phyloP scores from a whole-genome alignment of 2,888 invertebrate species.

The Drosophila falleni region DNA sequence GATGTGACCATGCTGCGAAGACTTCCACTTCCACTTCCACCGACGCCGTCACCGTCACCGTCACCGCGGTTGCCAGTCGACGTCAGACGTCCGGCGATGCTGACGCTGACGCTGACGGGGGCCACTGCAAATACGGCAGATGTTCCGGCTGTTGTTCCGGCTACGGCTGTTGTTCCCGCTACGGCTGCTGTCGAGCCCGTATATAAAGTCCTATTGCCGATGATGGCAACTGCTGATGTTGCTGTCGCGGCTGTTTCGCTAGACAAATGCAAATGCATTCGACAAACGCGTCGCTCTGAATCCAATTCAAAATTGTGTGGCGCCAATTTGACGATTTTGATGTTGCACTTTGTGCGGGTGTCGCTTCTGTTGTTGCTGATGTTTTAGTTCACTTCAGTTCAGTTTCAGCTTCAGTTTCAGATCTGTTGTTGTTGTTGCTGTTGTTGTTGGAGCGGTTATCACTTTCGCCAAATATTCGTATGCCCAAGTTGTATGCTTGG shows the following conservation, averaged over 20 bases:
- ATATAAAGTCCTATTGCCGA: slow-evolving; percentile 14
- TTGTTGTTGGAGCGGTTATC: slow-evolving; percentile 20
- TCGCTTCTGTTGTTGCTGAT: not conserved
- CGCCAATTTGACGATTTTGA: slow-evolving; percentile 82
- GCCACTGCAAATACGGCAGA: slow-evolving; percentile 47
- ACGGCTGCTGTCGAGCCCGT: slow-evolving; percentile 22
- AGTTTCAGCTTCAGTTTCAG: not conserved
- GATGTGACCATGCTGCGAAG: slow-evolving; percentile 75
- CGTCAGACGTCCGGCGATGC: slow-evolving; percentile 56
- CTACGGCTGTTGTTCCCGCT: slow-evolving; percentile 4
- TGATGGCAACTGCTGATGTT: slow-evolving; percentile 5
- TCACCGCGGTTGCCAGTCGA: slow-evolving; percentile 24
- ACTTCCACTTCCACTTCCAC: slow-evolving; percentile 18
- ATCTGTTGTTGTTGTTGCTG: not conserved
- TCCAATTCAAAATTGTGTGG: slow-evolving; percentile 70
- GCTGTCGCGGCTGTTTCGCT: slow-evolving; percentile 54
- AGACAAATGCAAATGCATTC: slow-evolving; percentile 83
- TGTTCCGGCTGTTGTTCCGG: slow-evolving; percentile 11
- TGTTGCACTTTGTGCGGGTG: slow-evolving; percentile 34
- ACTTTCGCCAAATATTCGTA: slow-evolving; percentile 1
- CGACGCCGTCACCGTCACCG: slow-evolving; percentile 16
- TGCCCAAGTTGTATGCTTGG: slow-evolving; percentile 5
- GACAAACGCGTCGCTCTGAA: slow-evolving; percentile 48
- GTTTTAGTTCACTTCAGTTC: too few species aligned
- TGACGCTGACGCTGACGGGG: slow-evolving; percentile 46